These are phyloP conservation scores for Ladona fulva DNA, from an alignment of 1,140 invertebrate species.

Conservation along the genomic window DNA sequence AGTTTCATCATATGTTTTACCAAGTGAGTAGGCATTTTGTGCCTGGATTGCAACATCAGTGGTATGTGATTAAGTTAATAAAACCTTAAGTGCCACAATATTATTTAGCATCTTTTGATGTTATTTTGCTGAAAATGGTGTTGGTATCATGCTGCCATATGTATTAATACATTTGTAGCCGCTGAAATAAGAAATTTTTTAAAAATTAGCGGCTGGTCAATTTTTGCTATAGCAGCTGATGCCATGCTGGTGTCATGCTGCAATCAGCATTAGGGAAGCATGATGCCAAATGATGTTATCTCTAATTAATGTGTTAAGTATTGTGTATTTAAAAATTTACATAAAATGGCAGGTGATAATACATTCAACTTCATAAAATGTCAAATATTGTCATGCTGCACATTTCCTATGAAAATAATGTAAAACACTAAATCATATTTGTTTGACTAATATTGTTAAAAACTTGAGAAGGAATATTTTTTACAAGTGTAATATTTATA, in stretches of 20 bases:
- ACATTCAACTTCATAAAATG: not conserved
- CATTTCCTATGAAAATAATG: not conserved
- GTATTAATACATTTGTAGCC: too few species aligned
- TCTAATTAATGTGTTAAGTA: not conserved
- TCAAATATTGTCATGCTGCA: not conserved
- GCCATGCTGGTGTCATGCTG: not conserved
- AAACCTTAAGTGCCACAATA: not conserved
- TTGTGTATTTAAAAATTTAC: not conserved
- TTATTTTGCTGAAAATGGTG: not conserved
- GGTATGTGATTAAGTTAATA: not conserved
- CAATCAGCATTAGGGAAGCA: not conserved
- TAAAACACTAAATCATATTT: not conserved
- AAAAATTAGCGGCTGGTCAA: not conserved
- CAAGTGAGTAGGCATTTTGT: not conserved
- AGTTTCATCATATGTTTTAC: not conserved
- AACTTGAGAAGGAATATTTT: not conserved
- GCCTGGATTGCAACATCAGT: not conserved
- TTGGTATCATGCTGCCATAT: not conserved
- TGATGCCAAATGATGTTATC: not conserved
- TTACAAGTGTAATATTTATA: not conserved
- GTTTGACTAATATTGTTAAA: not conserved
- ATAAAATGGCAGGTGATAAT: not conserved
- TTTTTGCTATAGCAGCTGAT: not conserved
- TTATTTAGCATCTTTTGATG: not conserved
- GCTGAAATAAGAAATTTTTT: not conserved